Evolutionary conservation across 2,888 invertebrate genomes (phyloP).

Genomic region (Melitaea athalia): DNA sequence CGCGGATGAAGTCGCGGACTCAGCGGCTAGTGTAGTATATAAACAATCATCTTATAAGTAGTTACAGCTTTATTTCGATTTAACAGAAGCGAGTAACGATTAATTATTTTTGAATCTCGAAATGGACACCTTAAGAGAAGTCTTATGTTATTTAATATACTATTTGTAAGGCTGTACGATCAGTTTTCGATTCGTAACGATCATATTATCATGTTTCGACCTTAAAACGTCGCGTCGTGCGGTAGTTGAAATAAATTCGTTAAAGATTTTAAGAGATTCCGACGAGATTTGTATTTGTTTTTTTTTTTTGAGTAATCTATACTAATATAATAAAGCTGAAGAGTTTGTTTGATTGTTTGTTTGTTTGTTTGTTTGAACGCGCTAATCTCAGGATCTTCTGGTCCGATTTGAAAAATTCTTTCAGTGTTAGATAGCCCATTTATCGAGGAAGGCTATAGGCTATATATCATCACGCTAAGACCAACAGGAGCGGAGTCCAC

Average conservation of each 20-base stretch:
- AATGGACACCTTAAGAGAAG: conserved; percentile 32
- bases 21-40: conserved; percentile 17
- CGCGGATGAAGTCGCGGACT: too few species aligned
- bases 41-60: conserved; percentile 25
- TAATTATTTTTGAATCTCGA: conserved; percentile 33
- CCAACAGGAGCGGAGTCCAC: too few species aligned
- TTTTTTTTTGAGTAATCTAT: background rate
- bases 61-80: conserved; percentile 31
- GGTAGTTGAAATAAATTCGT: conserved; percentile 20
- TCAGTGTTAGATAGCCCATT: too few species aligned
- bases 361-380: too few species aligned
- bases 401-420: too few species aligned
- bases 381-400: too few species aligned
- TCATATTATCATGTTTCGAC: conserved; percentile 38
- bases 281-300: background rate
- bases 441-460: too few species aligned
- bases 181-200: conserved; percentile 42
- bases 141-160: conserved; percentile 33
- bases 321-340: too few species aligned
- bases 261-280: background rate
- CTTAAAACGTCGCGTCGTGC: conserved; percentile 19
- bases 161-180: conserved; percentile 36
- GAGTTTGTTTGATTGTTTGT: too few species aligned
- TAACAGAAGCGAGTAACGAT: conserved; percentile 24
- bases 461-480: too few species aligned